Base-by-base conservation (phyloP, 2,888 invertebrate genomes). In the Sepiola atlantica region DNA sequence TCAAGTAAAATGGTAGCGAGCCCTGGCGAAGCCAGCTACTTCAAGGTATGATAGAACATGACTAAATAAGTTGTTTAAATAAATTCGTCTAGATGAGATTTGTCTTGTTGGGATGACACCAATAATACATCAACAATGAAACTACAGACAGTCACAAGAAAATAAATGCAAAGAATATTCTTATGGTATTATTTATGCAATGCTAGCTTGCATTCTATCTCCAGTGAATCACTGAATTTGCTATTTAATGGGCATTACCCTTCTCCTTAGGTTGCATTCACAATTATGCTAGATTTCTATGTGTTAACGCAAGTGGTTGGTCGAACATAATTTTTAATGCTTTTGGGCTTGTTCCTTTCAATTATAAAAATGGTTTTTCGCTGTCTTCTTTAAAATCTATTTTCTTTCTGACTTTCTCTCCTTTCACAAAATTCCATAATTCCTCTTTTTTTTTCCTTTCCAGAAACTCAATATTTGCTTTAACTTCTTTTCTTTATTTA, bases 281-380 rank as follows among this genome's bases (percentile, higher is more conserved):
- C 24, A 77, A 77, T 77, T 77, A 77, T 21, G 12, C 12, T 28
- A 28, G 12, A 8, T 77, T 77, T 12, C n/a, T 77, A 77, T 77
- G 28, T 77, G 77, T 77, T 77, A 77, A 77, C 28, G 12, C 77
- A 77, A 77, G 28, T 77, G 77, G 77, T 28, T 77, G 24, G 28
- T 24, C n/a, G 77, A 21, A 77, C 28, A 77, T 77, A 77, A 77
- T 77, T 77, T 77, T 77, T 28, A 77, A 77, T 77, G 77, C 77
- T 77, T 77, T 77, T 77, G 77, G 77, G 77, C 77, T 77, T 77
- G 77, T 77, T 77, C 77, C 77, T 77, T 77, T 77, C 77, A 77
- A 77, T 77, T 77, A 77, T 28, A 77, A 77, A 77, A 77, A 77
- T 77, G 77, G 77, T 77, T 28, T 77, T 77, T 77, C 28, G 77